Base-by-base conservation (phyloP, 2,113 vertebrate species). In the Dunckerocampus dactyliophorus region DNA sequence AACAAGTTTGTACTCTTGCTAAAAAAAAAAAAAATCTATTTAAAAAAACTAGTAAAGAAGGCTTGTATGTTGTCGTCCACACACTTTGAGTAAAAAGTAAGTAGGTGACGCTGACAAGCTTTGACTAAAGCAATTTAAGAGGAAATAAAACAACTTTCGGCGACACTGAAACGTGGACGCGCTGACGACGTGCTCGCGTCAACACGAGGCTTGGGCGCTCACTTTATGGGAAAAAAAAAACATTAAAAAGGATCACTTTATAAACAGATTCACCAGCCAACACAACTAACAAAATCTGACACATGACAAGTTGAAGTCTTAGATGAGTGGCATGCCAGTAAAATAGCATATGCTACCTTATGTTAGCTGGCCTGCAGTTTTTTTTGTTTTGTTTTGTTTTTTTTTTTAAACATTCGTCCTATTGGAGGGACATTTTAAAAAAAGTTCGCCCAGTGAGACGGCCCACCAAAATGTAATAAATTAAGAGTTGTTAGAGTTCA, bases 151-250 rank as follows among this genome's bases (percentile, higher is more conserved):
- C 4, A 20, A 50, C 2, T 15, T 8, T 7, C 4, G 4, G 21
- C 16, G 28, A 10, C 45, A 49, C 21, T n/a, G 31, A 31, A 66
- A 58, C 17, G 53, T 72, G 65, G 53, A 28, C 24, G 56, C 45
- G 19, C 20, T 12, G 37, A 48, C 9, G 57, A 28, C 3, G 10
- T 28, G 42, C 22, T 34, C 31, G 59, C 55, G 63, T 69, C 59
- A 62, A 54, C 73, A 83, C 78, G 75, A 79, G 75, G 78, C 75
- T 64, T 63, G 59, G 65, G 57, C 62, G 53, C 49, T 50, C 10
- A 24, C 39, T 58, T 45, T 22, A 2, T 21, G 19, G 14, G 16
- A 2, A 3, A 7, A 22, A 7, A 22, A 6, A 24, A 17, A 46
- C 56, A 55, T 47, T 17, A 13, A 2, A 16, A 0, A 53, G 9